Evolutionary conservation across 2,888 invertebrate genomes (phyloP).

Genomic region (Pandemis cinnamomeana): DNA sequence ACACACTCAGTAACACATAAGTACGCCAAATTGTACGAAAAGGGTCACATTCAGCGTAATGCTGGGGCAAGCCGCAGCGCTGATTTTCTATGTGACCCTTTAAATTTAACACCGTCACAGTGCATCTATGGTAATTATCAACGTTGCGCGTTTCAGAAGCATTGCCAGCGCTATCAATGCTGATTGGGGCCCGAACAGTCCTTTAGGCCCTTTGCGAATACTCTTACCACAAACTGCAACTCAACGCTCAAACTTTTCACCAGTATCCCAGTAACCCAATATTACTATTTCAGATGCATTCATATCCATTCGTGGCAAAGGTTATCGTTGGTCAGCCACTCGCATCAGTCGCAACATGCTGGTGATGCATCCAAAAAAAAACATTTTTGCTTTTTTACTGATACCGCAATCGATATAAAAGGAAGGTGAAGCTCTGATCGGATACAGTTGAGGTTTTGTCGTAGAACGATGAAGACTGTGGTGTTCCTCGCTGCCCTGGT

Average conservation of each 20-base stretch:
- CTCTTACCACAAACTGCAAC: too few species aligned
- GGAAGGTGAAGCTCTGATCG: neutral
- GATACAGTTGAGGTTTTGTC: slow-evolving; percentile 40
- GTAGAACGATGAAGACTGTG: slow-evolving; percentile 52
- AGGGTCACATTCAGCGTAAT: too few species aligned
- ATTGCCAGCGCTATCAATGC: too few species aligned
- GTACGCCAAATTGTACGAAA: too few species aligned
- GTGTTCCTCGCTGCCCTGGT: slow-evolving; percentile 51
- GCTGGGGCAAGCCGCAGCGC: too few species aligned
- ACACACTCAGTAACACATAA: too few species aligned
- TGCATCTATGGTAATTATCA: too few species aligned
- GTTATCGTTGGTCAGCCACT: neutral
- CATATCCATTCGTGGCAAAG: neutral
- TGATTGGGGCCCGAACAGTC: neutral
- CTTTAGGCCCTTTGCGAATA: too few species aligned
- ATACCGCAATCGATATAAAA: neutral
- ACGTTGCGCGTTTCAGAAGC: too few species aligned
- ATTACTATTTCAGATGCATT: neutral
- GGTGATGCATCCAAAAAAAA: neutral
- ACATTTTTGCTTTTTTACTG: neutral
- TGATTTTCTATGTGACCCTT: too few species aligned
- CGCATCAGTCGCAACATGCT: neutral
- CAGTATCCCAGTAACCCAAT: neutral
- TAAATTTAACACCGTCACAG: too few species aligned
- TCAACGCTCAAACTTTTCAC: neutral